Evolutionary conservation across 64 coral and sea anemone genomes (phyloP), one percentile per base, ranked within the genome.

Genomic region (Montipora sp.): DNA sequence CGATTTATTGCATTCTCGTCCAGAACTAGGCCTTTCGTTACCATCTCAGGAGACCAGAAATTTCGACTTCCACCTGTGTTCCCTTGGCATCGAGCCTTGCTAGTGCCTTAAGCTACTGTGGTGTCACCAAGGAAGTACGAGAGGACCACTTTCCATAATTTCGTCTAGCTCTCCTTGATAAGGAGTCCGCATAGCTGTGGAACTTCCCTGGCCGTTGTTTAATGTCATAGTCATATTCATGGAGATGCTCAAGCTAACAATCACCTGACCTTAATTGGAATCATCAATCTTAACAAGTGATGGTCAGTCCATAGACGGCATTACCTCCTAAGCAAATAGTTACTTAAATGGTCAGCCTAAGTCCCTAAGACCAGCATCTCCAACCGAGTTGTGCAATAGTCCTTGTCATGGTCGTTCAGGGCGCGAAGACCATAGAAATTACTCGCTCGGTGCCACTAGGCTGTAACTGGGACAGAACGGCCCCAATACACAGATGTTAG

Each of bases 371-470:
- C 88, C 45, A 90, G 63, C 88, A 80, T 50, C 36, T 90, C 88
- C 63, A 90, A 77, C 76, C 77, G 21, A 59, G 88, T 90, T 18
- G 77, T 24, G 44, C 88, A 90, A 77, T 90, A 90, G 61, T 90
- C 73, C 58, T 80, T 90, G 20, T 90, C 88, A 75, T 87, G 84
- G 9, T 90, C 88, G 65, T 90, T 90, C 75, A 79, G 67, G 43
- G 88, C 36, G 59, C 75, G 73, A 75, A 50, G 78, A 8, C 88
- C 75, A 63, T 90, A 92, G 77, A 60, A 73, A 82, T 55, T 58
- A 91, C 57, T 46, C 89, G 59, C 27, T 91, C 89, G 20, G 89
- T 91, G 7, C 89, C 77, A 82, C 82, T 44, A 16, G 77, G 14
- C 66, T 91, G 89, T 75, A 63, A 59, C 66, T 91, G 89, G 14